These are phyloP conservation scores for Dryobota labecula DNA, from an alignment of 2,888 invertebrate species.

Conservation along the genomic window DNA sequence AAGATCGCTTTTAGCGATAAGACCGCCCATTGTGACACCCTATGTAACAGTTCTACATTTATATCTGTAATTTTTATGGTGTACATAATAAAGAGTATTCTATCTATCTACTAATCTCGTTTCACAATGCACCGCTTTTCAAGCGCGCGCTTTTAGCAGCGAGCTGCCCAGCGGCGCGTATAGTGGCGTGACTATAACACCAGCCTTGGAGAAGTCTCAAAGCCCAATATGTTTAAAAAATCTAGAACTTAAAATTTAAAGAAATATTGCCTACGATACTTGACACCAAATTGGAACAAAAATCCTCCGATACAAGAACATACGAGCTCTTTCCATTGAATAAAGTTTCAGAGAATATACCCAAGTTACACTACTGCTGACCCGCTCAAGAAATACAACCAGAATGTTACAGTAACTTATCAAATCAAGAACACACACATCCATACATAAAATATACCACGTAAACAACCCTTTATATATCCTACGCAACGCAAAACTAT, in stretches of 20 bases:
- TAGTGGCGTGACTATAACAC: too few species aligned
- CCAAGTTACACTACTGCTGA: neutral
- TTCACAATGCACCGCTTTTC: too few species aligned
- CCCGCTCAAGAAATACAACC: neutral
- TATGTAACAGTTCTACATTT: too few species aligned
- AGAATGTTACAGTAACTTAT: neutral
- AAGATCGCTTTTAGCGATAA: too few species aligned
- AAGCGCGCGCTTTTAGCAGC: too few species aligned
- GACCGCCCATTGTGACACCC: too few species aligned
- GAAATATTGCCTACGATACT: neutral
- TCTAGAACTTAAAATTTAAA: neutral
- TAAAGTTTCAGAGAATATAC: neutral
- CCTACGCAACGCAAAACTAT: conserved; percentile 37
- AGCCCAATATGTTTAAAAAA: neutral
- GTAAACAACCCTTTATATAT: conserved; percentile 31
- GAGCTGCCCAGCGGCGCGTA: too few species aligned
- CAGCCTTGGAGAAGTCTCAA: too few species aligned
- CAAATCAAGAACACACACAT: conserved; percentile 20
- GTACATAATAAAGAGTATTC: too few species aligned
- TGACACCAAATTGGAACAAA: too few species aligned
- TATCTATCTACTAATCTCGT: too few species aligned
- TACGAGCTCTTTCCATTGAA: neutral
- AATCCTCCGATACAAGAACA: neutral
- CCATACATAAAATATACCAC: conserved; percentile 31
- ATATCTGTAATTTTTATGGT: too few species aligned